Evolutionary conservation across 2,888 invertebrate genomes (phyloP), one percentile per base, ranked within the genome.

Genomic region (Drosophila greeni): DNA sequence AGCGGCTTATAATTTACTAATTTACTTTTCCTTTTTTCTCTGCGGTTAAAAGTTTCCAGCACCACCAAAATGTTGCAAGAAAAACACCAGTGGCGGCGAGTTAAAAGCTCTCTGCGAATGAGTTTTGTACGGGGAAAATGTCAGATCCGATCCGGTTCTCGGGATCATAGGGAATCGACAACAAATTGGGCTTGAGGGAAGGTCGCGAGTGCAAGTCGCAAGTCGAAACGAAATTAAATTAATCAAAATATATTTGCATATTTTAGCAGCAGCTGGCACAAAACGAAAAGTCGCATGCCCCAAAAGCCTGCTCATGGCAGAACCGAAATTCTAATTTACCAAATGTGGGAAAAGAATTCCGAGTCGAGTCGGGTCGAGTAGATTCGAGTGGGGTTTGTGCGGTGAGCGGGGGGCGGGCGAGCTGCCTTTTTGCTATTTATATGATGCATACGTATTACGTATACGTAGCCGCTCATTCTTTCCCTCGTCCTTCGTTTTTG

Each of bases 1-100:
- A 82, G 85, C 81, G 83, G 81, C 81, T 82, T 82, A 82, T 82
- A 82, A 82, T 82, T 84, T 82, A 84, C 85, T 82, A 82, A 82
- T 82, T 82, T 82, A 61, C 74, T 82, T 80, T 47, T 42, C 42
- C 24, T 6, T 26, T 47, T 43, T 81, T 73, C n/a, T 74, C 68
- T 29, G 61, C n/a, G 42, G 62, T 31, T 33, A 39, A 66, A 52
- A 67, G 53, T 42, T 67, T 67, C 36, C 16, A 33, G 31, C 59
- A 72, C 82, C 79, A 65, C 80, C 76, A 69, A 76, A 76, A 78
- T 82, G 48, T 69, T 74, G 51, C 70, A 73, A 79, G 66, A 60
- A 65, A 52, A 58, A 62, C 51, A 26, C 18, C 14, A 26, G 45
- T 9, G 11, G 37, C 7, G 9, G 14, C 7, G 26, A 42, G 49